Evolutionary conservation across 2,888 invertebrate genomes (phyloP).

Genomic region (Apeira syringaria): DNA sequence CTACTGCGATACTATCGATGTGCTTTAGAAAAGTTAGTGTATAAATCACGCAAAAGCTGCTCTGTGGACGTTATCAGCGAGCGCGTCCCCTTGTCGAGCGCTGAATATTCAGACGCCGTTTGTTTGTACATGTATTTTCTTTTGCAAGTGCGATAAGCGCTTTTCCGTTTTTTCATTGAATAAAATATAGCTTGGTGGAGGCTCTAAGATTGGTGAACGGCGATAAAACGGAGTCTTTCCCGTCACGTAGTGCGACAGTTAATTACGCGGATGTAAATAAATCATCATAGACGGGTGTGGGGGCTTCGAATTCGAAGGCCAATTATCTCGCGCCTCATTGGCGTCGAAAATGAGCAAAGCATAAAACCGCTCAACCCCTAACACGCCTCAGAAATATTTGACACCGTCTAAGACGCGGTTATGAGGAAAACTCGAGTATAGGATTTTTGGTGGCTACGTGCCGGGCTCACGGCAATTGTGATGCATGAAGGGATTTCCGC

Average conservation of each 20-base stretch:
- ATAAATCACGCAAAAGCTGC: slow-evolving; percentile 66
- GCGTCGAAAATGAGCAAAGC: slow-evolving; percentile 71
- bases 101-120: slow-evolving; percentile 75
- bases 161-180: slow-evolving; percentile 68
- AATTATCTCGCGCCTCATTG: slow-evolving; percentile 82
- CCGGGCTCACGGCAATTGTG: slow-evolving; percentile 66
- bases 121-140: slow-evolving; percentile 76
- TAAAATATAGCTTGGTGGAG: slow-evolving; percentile 72
- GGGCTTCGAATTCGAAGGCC: slow-evolving; percentile 77
- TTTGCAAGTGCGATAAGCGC: slow-evolving; percentile 72
- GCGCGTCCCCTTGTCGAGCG: slow-evolving; percentile 63
- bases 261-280: slow-evolving; percentile 83
- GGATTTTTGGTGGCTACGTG: slow-evolving; percentile 67
- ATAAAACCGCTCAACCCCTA: slow-evolving; percentile 46
- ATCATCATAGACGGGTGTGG: slow-evolving; percentile 79
- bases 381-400: slow-evolving; percentile 66
- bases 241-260: slow-evolving; percentile 82
- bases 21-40: slow-evolving; percentile 58
- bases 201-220: slow-evolving; percentile 62
- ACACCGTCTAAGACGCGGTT: slow-evolving; percentile 64
- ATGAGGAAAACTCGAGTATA: slow-evolving; percentile 69
- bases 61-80: slow-evolving; percentile 70
- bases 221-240: slow-evolving; percentile 78
- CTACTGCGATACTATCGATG: slow-evolving; percentile 47
- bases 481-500: slow-evolving; percentile 71